Percentiles rank a stretch among this genome's conserved stretches.
Evolutionary conservation across 1,140 invertebrate species (phyloP).

Genomic region (Sesamia nonagrioides): DNA sequence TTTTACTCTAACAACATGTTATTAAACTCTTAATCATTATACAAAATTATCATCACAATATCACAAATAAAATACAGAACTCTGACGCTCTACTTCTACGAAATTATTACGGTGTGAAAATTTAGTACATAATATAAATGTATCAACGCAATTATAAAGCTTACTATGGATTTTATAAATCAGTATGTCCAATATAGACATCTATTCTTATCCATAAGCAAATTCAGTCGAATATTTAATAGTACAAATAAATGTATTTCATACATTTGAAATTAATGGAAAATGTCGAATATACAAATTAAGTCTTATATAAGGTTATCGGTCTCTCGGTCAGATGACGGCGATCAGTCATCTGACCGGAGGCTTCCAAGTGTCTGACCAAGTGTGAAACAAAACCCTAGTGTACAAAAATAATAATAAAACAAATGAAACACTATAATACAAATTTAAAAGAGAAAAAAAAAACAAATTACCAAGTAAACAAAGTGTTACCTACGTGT

Average conservation of each 20-base stretch:
- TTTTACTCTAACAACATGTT: constrained; percentile 79
- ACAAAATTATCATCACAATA: constrained; percentile 82
- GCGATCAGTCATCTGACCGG: neutral
- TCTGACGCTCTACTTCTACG: constrained; percentile 45
- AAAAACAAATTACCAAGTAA: constrained; percentile 56
- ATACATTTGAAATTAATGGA: constrained; percentile 54
- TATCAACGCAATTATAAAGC: constrained; percentile 49
- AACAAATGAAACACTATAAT: constrained; percentile 70
- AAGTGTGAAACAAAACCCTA: constrained; percentile 69
- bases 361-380: constrained; percentile 34
- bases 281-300: constrained; percentile 54
- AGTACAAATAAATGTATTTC: constrained; percentile 55
- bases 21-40: constrained; percentile 82
- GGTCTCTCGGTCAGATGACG: neutral
- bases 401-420: constrained; percentile 70
- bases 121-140: constrained; percentile 48
- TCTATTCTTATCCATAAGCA: constrained; percentile 52
- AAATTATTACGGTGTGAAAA: constrained; percentile 45
- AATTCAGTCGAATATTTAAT: constrained; percentile 55
- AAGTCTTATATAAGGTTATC: constrained; percentile 43
- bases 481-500: constrained; percentile 57
- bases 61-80: constrained; percentile 82
- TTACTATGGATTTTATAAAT: constrained; percentile 49
- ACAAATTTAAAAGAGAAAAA: constrained; percentile 70
- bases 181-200: constrained; percentile 46